Evolutionary conservation across 2,113 vertebrate species (phyloP).

Genomic region (Petrocephalus zakoni): DNA sequence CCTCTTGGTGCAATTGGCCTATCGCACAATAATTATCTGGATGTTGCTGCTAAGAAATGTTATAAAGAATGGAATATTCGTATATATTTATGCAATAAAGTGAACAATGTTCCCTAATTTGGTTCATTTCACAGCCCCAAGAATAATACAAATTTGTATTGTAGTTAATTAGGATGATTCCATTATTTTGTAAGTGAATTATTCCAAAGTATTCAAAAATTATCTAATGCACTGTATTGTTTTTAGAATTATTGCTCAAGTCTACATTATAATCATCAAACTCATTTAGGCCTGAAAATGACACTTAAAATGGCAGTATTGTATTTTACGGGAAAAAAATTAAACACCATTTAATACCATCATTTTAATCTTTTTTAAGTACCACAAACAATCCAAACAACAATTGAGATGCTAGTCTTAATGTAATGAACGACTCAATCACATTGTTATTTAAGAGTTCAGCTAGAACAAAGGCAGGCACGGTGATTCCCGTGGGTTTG

Average conservation of each 20-base stretch:
- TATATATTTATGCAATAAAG: background rate
- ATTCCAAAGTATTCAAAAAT: background rate
- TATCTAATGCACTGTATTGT: background rate
- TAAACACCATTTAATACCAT: background rate
- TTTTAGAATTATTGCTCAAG: constrained; percentile 1
- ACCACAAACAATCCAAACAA: background rate
- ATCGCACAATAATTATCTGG: background rate
- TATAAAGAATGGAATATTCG: background rate
- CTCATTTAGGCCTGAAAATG: background rate
- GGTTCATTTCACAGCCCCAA: background rate
- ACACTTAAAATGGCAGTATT: background rate
- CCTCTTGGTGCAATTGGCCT: background rate
- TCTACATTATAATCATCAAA: background rate
- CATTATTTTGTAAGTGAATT: background rate
- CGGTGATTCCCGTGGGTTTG: background rate
- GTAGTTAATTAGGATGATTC: background rate
- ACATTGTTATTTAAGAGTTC: background rate
- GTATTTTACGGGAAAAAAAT: background rate
- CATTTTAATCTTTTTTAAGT: background rate
- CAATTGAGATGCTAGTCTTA: background rate
- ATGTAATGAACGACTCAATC: background rate
- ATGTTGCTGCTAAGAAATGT: background rate
- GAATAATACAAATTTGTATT: background rate
- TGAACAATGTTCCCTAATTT: background rate
- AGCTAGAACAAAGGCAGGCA: background rate